Base-by-base conservation (phyloP, 2,113 vertebrate species). In the Lichenostomus cassidix region DNA sequence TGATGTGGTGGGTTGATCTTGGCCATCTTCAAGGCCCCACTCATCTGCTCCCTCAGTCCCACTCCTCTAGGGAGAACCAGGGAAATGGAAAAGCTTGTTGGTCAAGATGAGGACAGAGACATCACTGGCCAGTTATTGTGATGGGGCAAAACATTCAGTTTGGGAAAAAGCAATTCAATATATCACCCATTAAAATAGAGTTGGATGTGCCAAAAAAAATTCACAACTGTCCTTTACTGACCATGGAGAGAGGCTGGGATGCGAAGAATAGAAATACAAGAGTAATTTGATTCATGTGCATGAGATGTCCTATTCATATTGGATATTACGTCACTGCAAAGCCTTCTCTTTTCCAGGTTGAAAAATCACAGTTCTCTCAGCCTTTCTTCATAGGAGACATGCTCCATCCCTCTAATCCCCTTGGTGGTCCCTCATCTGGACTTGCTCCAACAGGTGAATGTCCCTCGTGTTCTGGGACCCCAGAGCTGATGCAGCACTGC, bases 381-480 rank as follows among this genome's bases (percentile, higher is more conserved):
- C 9, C 49, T 64, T 64, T 84, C 18, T 18, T 64, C 19, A 47
- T 1, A 47, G 28, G 18, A 39, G 11, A 55, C 1, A 7, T 39
- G 23, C 23, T 47, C n/a, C 18, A n/a, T 39, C 14, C 23, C 33
- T 84, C 31, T 39, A 73, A 74, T 47, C 41, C 46, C 7, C 19
- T 39, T 15, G 22, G 4, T 39, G 15, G 41, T 12, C 18, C 28
- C 11, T 33, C 41, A 15, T 19, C 15, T 39, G 23, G 39, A 33
- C 22, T 55, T 46, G 9, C 2, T 33, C 33, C 19, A 21, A 14
- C 12, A 46, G 7, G 3, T 33, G 0, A 0, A 10, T 28, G 9
- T 27, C 11, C 5, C 4, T 47, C 58, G 49, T 64, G 15, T 47
- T 4, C 9, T 55, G 49, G 18, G 8, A 1, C 15, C 22, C 18